Percentiles rank a stretch among this genome's conserved stretches.
Evolutionary conservation across 1,140 invertebrate species (phyloP).

Genomic region (Drosophila hydei): DNA sequence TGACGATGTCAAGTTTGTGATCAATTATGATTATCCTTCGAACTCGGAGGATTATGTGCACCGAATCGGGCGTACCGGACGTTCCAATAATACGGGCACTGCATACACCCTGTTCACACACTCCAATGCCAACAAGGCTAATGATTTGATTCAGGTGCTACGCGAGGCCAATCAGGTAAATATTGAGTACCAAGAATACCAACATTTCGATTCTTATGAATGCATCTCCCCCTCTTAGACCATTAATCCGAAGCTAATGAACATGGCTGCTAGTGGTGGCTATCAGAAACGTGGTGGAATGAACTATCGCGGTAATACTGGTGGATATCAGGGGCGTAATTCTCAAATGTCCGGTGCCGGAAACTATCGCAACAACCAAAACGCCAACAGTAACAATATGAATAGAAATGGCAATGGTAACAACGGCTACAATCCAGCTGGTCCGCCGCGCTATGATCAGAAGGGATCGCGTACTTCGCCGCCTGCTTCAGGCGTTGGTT

Average conservation of each 20-base stretch:
- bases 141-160: slow-evolving; percentile 95
- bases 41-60: slow-evolving; percentile 99
- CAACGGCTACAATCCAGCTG: slow-evolving; percentile 40
- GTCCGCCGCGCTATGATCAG: slow-evolving; percentile 62
- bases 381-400: slow-evolving; percentile 51
- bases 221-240: slow-evolving; percentile 70
- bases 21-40: slow-evolving; percentile 99
- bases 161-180: slow-evolving; percentile 97
- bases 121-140: slow-evolving; percentile 95
- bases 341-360: slow-evolving; percentile 63
- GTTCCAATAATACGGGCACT: slow-evolving; percentile 96
- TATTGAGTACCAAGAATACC: neutral
- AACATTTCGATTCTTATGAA: neutral
- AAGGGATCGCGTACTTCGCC: slow-evolving; percentile 61
- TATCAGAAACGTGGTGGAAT: slow-evolving; percentile 79
- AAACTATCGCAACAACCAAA: slow-evolving; percentile 67
- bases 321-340: slow-evolving; percentile 68
- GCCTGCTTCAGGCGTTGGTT: slow-evolving; percentile 50
- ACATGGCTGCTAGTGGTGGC: slow-evolving; percentile 84
- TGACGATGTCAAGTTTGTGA: slow-evolving; percentile 99
- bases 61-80: slow-evolving; percentile 98
- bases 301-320: slow-evolving; percentile 60
- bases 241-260: slow-evolving; percentile 86
- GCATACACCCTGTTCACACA: slow-evolving; percentile 99
- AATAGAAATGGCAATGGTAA: slow-evolving; percentile 50